These are phyloP conservation scores for Mamestra configurata DNA, from an alignment of 1,140 invertebrate species.

Conservation along the genomic window DNA sequence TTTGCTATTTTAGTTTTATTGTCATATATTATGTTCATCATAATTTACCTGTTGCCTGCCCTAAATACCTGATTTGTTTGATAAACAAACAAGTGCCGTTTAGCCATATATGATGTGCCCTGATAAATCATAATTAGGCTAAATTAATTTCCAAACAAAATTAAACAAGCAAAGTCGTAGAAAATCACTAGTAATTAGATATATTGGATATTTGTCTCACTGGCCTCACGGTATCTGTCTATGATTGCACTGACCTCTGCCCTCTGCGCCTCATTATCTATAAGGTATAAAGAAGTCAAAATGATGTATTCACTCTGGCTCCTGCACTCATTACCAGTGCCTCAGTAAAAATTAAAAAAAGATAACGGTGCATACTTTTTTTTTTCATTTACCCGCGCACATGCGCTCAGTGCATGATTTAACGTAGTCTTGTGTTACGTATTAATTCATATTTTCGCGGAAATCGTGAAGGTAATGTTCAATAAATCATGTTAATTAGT, in stretches of 20 bases:
- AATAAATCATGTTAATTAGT: slow-evolving; percentile 24
- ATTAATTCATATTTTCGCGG: slow-evolving; percentile 10
- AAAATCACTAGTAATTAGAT: slow-evolving; percentile 64
- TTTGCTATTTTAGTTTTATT: too few relatives aligned
- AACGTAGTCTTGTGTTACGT: slow-evolving; percentile 16
- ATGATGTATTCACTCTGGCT: slow-evolving; percentile 72
- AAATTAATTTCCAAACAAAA: neutral
- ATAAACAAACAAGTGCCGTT: too few relatives aligned
- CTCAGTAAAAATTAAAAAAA: slow-evolving; percentile 69
- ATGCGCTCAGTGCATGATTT: slow-evolving; percentile 36
- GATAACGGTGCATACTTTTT: slow-evolving; percentile 36
- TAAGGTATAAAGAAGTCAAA: slow-evolving; percentile 79
- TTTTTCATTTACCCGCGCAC: neutral
- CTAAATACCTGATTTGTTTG: too few relatives aligned
- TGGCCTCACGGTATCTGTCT: slow-evolving; percentile 74
- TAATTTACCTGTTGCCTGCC: too few relatives aligned
- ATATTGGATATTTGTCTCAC: slow-evolving; percentile 76
- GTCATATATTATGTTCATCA: too few relatives aligned
- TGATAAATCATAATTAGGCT: too few relatives aligned
- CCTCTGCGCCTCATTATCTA: slow-evolving; percentile 76
- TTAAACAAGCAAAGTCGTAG: slow-evolving; percentile 1
- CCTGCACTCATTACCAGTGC: slow-evolving; percentile 65
- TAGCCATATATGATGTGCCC: too few relatives aligned
- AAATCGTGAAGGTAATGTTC: slow-evolving; percentile 47
- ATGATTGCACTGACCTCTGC: slow-evolving; percentile 84